Conservation (phyloP, 2,797 vertebrate species). For the Sebastes minor region DNA sequence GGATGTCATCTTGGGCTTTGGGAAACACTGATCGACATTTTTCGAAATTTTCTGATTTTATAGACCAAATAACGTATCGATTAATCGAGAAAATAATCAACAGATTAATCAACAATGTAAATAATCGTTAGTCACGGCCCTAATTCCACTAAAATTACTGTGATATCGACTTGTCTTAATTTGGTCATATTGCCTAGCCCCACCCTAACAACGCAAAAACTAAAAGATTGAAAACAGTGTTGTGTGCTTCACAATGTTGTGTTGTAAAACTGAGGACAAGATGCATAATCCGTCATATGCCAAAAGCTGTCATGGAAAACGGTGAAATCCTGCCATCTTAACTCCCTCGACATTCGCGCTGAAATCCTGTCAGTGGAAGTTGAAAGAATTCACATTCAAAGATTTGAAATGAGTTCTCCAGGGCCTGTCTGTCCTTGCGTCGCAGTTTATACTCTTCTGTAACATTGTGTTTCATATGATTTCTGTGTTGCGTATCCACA, state of each 20-base stretch:
- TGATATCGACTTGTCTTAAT: background rate
- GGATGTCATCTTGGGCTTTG: too few species aligned
- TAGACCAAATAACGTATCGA: too few species aligned
- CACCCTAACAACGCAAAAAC: background rate
- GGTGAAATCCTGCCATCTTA: conserved; percentile 31
- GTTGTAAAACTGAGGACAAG: background rate
- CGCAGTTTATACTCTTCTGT: conserved; percentile 33
- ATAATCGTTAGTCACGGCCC: too few species aligned
- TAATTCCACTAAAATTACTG: background rate
- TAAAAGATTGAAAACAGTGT: background rate
- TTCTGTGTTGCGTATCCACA: conserved; percentile 23
- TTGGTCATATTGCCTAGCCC: background rate
- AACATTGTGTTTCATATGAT: conserved; percentile 19
- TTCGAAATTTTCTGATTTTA: too few species aligned
- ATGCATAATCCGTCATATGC: conserved; percentile 21
- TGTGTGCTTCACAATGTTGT: background rate
- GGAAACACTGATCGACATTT: too few species aligned
- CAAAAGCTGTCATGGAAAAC: conserved; percentile 18
- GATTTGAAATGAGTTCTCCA: conserved; percentile 26
- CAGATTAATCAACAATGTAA: too few species aligned
- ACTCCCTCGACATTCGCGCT: background rate
- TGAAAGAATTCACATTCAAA: conserved; percentile 38
- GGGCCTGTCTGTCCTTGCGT: conserved; percentile 30
- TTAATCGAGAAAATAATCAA: too few species aligned
- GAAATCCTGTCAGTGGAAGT: conserved; percentile 20